A percentile compares a stretch with the other conserved stretches of the same genome.
phyloP scores from a whole-genome alignment of 30 jellyfish, hydroid and myxozoan genomes.

The Catostylus mosaicus region DNA sequence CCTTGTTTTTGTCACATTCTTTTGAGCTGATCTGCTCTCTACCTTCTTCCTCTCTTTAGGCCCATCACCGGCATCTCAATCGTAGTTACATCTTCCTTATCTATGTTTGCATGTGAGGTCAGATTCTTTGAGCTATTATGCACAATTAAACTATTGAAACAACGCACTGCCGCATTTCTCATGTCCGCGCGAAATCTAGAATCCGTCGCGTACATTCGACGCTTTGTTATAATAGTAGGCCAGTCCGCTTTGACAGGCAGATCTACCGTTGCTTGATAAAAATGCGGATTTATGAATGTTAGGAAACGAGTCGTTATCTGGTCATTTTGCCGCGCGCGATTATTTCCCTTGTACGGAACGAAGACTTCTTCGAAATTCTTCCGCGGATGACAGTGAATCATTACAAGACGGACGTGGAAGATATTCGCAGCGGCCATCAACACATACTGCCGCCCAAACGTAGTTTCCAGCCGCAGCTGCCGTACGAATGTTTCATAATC shows the following conservation, averaged over 20 bases:
- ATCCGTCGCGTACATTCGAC: slow-evolving; percentile 89
- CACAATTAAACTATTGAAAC: slow-evolving; percentile 55
- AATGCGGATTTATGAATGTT: slow-evolving; percentile 84
- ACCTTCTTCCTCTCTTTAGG: slow-evolving; percentile 65
- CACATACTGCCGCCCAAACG: slow-evolving; percentile 80
- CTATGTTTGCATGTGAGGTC: slow-evolving; percentile 8
- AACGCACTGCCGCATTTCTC: slow-evolving; percentile 90
- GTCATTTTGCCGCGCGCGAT: slow-evolving; percentile 10
- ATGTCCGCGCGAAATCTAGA: slow-evolving; percentile 84
- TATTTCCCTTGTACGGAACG: slow-evolving; percentile 48
- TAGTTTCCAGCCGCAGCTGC: slow-evolving; percentile 54
- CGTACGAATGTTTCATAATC: slow-evolving; percentile 61
- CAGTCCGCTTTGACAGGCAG: slow-evolving; percentile 83
- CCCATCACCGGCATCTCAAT: slow-evolving; percentile 94
- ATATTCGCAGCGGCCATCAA: slow-evolving; percentile 84
- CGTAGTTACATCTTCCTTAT: slow-evolving; percentile 66
- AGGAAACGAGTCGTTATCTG: slow-evolving; percentile 64
- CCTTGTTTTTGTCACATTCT: no score
- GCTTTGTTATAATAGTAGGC: slow-evolving; percentile 82
- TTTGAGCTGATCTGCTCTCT: background rate
- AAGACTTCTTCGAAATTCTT: slow-evolving; percentile 72
- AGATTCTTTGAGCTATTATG: slow-evolving; percentile 35
- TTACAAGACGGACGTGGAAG: slow-evolving; percentile 70
- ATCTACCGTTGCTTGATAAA: slow-evolving; percentile 79
- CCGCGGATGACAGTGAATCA: slow-evolving; percentile 83